Evolutionary conservation across 2,113 vertebrate species (phyloP).

Genomic region (Sphyrna mokarran): DNA sequence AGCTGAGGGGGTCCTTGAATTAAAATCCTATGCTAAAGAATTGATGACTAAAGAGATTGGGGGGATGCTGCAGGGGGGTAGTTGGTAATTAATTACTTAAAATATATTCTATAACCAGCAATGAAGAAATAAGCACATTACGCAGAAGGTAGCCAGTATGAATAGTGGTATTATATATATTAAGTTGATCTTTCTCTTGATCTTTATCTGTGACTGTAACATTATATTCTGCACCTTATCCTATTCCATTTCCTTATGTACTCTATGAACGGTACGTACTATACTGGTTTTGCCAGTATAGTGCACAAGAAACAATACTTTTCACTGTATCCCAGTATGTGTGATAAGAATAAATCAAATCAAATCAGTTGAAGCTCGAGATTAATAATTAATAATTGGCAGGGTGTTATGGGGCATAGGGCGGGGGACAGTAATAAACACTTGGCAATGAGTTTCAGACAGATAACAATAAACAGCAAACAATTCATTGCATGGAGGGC

Average conservation of each 20-base stretch:
- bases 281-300: too few relatives aligned
- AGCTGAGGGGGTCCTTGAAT: neutral
- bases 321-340: too few relatives aligned
- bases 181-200: too few relatives aligned
- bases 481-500: neutral
- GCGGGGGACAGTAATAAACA: neutral
- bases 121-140: too few relatives aligned
- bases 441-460: neutral
- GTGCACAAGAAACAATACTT: too few relatives aligned
- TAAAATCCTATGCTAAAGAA: neutral
- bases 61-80: too few relatives aligned
- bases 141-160: neutral
- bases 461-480: neutral
- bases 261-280: too few relatives aligned
- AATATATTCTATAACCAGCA: neutral
- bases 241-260: too few relatives aligned
- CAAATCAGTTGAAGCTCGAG: neutral
- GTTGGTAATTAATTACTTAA: neutral
- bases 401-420: neutral
- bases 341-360: too few relatives aligned
- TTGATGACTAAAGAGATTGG: neutral
- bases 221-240: too few relatives aligned
- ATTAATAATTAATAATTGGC: neutral
- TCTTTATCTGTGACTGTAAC: too few relatives aligned
- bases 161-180: too few relatives aligned